These are phyloP conservation scores for Dendrolimus pini DNA, from an alignment of 2,888 invertebrate species.

Conservation along the genomic window DNA sequence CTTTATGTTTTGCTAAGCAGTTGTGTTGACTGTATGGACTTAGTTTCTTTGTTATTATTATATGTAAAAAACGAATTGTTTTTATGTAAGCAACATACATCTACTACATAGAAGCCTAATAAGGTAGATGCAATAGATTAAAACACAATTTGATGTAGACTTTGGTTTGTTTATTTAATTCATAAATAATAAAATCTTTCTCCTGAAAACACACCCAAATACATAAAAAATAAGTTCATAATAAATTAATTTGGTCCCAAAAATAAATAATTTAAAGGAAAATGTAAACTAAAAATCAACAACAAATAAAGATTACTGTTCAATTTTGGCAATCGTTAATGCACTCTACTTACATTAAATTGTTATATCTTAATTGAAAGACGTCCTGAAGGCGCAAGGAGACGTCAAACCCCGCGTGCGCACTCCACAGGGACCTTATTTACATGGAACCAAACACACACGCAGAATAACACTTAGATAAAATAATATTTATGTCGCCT, in stretches of 20 bases:
- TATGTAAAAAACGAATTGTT: too few species aligned
- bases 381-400: constrained; percentile 57
- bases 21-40: too few species aligned
- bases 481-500: constrained; percentile 49
- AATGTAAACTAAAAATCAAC: constrained; percentile 57
- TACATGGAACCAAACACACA: constrained; percentile 56
- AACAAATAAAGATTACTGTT: constrained; percentile 69
- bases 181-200: constrained; percentile 69
- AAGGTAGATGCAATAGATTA: constrained; percentile 34
- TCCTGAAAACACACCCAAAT: constrained; percentile 68
- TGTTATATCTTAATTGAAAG: constrained; percentile 65
- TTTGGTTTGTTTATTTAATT: constrained; percentile 74
- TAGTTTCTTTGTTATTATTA: too few species aligned
- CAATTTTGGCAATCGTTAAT: constrained; percentile 73
- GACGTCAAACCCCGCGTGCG: constrained; percentile 31
- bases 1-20: too few species aligned
- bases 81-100: too few species aligned
- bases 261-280: constrained; percentile 68
- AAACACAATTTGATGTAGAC: constrained; percentile 66
- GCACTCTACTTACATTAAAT: constrained; percentile 63
- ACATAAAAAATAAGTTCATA: constrained; percentile 65
- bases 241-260: constrained; percentile 77
- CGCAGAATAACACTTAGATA: constrained; percentile 50
- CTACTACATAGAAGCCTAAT: too few species aligned
- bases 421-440: constrained; percentile 32